Evolutionary conservation across 2,113 vertebrate species (phyloP), one percentile per base, ranked within the genome.

Genomic region (Cyprinodon tularosa): DNA sequence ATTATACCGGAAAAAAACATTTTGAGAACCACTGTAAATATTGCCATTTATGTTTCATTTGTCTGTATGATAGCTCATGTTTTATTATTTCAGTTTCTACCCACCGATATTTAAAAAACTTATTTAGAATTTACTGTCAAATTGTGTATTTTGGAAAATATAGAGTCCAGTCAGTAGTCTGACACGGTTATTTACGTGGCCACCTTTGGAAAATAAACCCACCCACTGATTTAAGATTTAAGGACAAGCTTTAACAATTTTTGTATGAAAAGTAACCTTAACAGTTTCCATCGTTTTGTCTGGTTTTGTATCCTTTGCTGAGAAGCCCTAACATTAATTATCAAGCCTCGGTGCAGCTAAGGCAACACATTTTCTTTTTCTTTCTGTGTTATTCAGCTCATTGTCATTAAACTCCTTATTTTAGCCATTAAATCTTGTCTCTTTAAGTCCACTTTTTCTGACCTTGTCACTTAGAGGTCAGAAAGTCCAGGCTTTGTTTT

Each of bases 401-500:
- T 72, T 67, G 64, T 45, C 1, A 65, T 84, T 70, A 38, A 6
- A 40, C 47, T 66, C 70, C 6, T 57, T 42, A 15, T 68, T 47
- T 70, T 62, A 12, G 9, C 38, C 44, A 63, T 47, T 20, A 68
- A 17, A 10, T 62, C 65, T 61, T 45, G 17, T 75, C 65, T 75
- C 57, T 36, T 69, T n/a, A 59, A 66, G 68, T 48, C 71, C 69
- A 72, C 62, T 45, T 59, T 72, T 47, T 17, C 50, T 68, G 64
- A 45, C 71, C 36, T 37, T 53, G 20, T 66, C 61, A 70, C 17
- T 61, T 20, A 40, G 37, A 68, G 65, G 57, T 81, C 73, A 81
- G 39, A 81, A 82, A 40, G 20, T 71, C 68, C 71, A 11, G 53
- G 53, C 59, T 39, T 82, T 87, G 74, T 78, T 74, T 84, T 66